Conservation (phyloP, 30 jellyfish, hydroid and myxozoan genomes). For the Turritopsis rubra region DNA sequence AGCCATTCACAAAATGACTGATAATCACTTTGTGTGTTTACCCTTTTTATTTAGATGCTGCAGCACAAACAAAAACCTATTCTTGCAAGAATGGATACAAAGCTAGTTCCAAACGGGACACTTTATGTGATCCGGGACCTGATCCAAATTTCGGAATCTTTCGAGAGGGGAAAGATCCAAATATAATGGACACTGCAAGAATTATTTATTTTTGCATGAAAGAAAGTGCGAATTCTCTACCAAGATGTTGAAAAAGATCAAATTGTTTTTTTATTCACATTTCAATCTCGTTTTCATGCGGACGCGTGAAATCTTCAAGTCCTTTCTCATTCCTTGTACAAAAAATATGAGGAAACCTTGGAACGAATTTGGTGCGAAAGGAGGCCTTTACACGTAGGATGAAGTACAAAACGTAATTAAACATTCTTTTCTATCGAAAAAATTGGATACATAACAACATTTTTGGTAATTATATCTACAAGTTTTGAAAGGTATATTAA, state of each 20-base stretch:
- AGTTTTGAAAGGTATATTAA: no score
- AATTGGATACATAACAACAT: no score
- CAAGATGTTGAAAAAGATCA: slow-evolving; percentile 4
- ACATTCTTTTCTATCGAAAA: no score
- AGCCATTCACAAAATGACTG: no score
- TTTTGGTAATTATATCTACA: no score
- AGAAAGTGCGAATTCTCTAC: slow-evolving; percentile 6
- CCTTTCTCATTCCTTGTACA: no score
- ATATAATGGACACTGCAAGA: slow-evolving; percentile 28
- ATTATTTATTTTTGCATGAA: slow-evolving; percentile 29
- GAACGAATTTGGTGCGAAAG: no score
- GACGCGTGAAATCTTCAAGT: not conserved
- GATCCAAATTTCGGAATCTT: slow-evolving; percentile 34
- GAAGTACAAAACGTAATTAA: no score
- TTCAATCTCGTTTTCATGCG: not conserved
- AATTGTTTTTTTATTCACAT: not conserved
- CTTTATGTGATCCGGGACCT: slow-evolving; percentile 24
- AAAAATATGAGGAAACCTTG: no score
- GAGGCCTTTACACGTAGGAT: no score
- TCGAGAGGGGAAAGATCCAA: slow-evolving; percentile 33
- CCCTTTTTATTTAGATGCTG: not conserved
- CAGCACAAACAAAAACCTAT: slow-evolving; percentile 9
- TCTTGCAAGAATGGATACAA: slow-evolving; percentile 21
- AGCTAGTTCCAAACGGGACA: slow-evolving; percentile 24
- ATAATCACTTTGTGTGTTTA: not conserved